These are phyloP conservation scores for Diplogasteroides magnus DNA, from an alignment of 1,140 invertebrate genomes.

Conservation along the genomic window DNA sequence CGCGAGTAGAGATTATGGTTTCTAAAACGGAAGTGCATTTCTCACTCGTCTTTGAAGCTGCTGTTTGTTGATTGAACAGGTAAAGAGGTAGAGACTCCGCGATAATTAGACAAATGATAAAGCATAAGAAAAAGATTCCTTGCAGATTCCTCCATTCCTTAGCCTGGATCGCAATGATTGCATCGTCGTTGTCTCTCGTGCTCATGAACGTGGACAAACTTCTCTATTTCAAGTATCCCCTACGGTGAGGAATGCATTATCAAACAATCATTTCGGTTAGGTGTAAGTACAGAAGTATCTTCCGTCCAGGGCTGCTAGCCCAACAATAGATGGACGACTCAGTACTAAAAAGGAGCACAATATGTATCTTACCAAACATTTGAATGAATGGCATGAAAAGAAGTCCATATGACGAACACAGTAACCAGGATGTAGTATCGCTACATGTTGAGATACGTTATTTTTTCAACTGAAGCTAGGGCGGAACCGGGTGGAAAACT, in stretches of 20 bases:
- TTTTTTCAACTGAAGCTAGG: too few species aligned
- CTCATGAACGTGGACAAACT: conserved; percentile 44
- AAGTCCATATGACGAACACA: too few species aligned
- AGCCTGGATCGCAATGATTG: conserved; percentile 40
- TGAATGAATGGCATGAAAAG: too few species aligned
- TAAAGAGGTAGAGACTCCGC: neutral
- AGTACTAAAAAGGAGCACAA: too few species aligned
- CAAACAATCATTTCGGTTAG: conserved; percentile 42
- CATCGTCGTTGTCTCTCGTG: conserved; percentile 39
- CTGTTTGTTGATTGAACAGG: neutral
- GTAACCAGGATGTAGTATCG: too few species aligned
- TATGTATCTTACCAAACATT: too few species aligned
- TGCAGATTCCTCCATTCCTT: neutral
- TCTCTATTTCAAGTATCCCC: conserved; percentile 43
- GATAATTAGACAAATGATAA: neutral
- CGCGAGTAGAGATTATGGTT: too few species aligned
- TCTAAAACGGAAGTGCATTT: neutral
- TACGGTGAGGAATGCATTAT: conserved; percentile 38
- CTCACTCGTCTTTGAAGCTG: too few species aligned
- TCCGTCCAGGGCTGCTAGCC: too few species aligned
- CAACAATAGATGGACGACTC: too few species aligned
- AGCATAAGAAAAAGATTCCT: neutral
- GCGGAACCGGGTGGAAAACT: too few species aligned
- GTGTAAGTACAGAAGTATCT: conserved; percentile 36
- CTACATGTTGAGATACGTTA: too few species aligned